A percentile compares a stretch with the other conserved stretches of the same genome.
Conservation (phyloP, 1,140 invertebrate species). For the Aphelinus certus region DNA sequence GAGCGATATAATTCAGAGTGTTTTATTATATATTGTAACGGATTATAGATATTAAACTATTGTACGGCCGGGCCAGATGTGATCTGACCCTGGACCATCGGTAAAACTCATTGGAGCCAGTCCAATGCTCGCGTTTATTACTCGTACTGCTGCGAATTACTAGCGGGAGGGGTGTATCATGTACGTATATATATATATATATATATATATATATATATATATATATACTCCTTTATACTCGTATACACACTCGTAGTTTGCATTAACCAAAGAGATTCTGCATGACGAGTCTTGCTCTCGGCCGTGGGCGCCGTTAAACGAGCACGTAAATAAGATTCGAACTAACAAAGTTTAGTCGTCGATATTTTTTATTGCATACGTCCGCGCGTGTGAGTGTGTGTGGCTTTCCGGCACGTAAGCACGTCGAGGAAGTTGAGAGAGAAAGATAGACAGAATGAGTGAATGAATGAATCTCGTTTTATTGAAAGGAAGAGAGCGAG, state of each 20-base stretch:
- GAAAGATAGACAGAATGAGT: conserved; percentile 13
- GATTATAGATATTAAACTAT: too few relatives aligned
- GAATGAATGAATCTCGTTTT: too few relatives aligned
- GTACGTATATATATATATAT: not conserved
- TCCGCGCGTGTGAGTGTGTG: not conserved
- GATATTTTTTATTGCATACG: conserved; percentile 19
- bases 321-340: too few relatives aligned
- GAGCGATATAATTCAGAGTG: too few relatives aligned
- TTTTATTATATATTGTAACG: too few relatives aligned
- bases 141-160: not conserved
- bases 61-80: not conserved
- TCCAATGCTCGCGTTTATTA: not conserved
- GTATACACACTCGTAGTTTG: conserved; percentile 14
- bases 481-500: not conserved
- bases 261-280: conserved; percentile 41
- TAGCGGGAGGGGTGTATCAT: not conserved
- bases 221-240: not conserved
- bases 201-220: not conserved
- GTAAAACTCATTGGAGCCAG: too few relatives aligned
- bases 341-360: conserved; percentile 14
- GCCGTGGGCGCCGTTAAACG: too few relatives aligned
- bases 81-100: not conserved
- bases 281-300: conserved; percentile 24
- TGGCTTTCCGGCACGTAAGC: not conserved
- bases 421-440: not conserved